These are phyloP conservation scores for Scomber scombrus DNA, from an alignment of 2,113 vertebrate species.

Conservation along the genomic window DNA sequence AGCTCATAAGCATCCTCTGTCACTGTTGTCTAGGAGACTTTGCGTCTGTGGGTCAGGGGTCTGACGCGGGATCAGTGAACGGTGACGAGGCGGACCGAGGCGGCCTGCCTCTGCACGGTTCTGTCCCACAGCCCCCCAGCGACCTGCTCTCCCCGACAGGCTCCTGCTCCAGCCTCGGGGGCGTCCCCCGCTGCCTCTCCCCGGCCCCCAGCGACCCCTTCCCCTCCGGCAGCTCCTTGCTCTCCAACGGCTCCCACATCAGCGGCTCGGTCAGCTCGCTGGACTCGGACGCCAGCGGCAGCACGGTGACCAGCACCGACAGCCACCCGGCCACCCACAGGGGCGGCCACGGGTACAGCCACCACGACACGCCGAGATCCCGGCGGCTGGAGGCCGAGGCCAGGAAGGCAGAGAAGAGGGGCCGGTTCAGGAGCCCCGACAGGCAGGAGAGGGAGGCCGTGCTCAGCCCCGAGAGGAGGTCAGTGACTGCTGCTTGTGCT, in stretches of 20 bases:
- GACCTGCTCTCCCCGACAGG: conserved; percentile 84
- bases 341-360: conserved; percentile 48
- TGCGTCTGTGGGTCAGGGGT: conserved; percentile 56
- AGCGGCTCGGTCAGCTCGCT: conserved; percentile 88
- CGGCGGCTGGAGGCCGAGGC: conserved; percentile 80
- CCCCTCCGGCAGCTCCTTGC: conserved; percentile 86
- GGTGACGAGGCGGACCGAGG: conserved; percentile 83
- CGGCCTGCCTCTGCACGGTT: conserved; percentile 61
- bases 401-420: conserved; percentile 84
- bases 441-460: conserved; percentile 75
- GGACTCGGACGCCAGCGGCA: conserved; percentile 87
- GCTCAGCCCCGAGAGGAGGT: conserved; percentile 87
- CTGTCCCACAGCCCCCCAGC: conserved; percentile 61
- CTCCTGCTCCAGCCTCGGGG: conserved; percentile 85
- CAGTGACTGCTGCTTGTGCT: conserved; percentile 24
- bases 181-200: conserved; percentile 84
- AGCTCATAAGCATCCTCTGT: background rate
- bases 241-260: conserved; percentile 89
- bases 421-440: conserved; percentile 81
- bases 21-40: conserved; percentile 66
- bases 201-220: conserved; percentile 87
- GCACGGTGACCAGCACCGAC: conserved; percentile 85
- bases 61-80: conserved; percentile 85
- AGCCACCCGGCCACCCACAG: conserved; percentile 76
- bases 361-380: conserved; percentile 73